These are phyloP conservation scores for Prietella phreatophila DNA, from an alignment of 2,113 vertebrate species.

Conservation along the genomic window DNA sequence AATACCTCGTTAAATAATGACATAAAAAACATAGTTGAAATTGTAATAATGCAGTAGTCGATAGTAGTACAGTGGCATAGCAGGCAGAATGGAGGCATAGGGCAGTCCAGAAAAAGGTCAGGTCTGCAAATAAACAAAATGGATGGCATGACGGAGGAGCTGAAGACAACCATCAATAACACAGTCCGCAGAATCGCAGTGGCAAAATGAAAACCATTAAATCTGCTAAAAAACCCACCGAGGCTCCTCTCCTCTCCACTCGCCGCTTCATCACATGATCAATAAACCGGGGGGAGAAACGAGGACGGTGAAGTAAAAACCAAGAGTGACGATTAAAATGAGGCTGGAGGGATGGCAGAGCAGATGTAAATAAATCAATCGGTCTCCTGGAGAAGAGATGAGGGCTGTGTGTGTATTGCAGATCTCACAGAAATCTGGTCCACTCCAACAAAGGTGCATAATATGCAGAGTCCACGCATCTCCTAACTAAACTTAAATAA, in stretches of 20 bases:
- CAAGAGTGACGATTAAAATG: conserved; percentile 45
- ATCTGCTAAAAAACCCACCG: conserved; percentile 39
- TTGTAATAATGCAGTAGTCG: not conserved
- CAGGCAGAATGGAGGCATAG: conserved; percentile 16
- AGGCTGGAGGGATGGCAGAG: not conserved
- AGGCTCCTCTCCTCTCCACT: conserved; percentile 35
- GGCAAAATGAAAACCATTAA: conserved; percentile 54
- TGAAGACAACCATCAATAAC: conserved; percentile 54
- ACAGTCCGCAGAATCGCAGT: conserved; percentile 26
- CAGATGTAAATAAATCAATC: conserved; percentile 22
- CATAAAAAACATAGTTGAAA: not conserved
- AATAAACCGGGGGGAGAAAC: conserved; percentile 41
- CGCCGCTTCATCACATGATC: conserved; percentile 47
- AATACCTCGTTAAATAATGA: not conserved
- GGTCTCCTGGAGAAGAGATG: not conserved
- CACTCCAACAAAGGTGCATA: not conserved
- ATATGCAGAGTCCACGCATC: not conserved
- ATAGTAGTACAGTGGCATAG: not conserved
- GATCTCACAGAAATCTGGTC: not conserved
- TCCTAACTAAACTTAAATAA: not conserved
- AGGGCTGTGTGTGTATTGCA: conserved; percentile 3
- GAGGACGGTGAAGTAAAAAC: conserved; percentile 42
- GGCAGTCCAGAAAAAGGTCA: conserved; percentile 26
- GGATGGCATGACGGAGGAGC: conserved; percentile 43
- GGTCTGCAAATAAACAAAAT: conserved; percentile 48